These are phyloP conservation scores for Yponomeuta sedellus DNA, from an alignment of 2,888 invertebrate species.

Conservation along the genomic window DNA sequence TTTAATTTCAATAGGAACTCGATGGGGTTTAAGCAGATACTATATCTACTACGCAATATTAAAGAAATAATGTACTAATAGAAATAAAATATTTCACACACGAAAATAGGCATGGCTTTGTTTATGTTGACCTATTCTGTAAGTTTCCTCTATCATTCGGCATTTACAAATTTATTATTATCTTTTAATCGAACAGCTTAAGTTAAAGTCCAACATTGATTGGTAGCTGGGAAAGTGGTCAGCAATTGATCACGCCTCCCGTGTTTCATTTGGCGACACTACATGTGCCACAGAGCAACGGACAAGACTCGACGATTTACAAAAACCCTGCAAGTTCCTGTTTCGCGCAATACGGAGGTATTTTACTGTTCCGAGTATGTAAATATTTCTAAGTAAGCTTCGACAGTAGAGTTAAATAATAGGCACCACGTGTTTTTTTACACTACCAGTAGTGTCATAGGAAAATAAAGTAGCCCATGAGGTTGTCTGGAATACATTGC, in stretches of 20 bases:
- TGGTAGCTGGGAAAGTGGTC: conserved; percentile 36
- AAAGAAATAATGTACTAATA: background rate
- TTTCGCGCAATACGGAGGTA: no score
- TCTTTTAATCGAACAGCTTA: conserved; percentile 19
- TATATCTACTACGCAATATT: background rate
- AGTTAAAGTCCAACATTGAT: conserved; percentile 20
- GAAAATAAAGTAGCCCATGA: no score
- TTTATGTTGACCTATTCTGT: background rate
- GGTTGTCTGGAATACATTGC: no score
- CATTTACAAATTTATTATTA: conserved; percentile 9
- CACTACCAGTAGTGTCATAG: no score
- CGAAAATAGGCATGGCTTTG: background rate
- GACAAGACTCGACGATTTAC: conserved; percentile 7
- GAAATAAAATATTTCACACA: background rate
- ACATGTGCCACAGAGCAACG: conserved; percentile 11
- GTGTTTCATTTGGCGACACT: conserved; percentile 21
- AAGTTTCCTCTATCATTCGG: background rate
- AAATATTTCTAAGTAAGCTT: no score
- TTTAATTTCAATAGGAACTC: background rate
- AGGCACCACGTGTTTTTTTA: no score
- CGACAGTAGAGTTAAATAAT: no score
- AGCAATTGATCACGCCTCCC: conserved; percentile 34
- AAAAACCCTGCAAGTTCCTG: no score
- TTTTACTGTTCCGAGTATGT: no score
- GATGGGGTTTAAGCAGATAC: background rate